Percentiles rank a stretch among this genome's conserved stretches.
Conservation (phyloP, 2,888 invertebrate genomes). For the Melanchra persicariae region DNA sequence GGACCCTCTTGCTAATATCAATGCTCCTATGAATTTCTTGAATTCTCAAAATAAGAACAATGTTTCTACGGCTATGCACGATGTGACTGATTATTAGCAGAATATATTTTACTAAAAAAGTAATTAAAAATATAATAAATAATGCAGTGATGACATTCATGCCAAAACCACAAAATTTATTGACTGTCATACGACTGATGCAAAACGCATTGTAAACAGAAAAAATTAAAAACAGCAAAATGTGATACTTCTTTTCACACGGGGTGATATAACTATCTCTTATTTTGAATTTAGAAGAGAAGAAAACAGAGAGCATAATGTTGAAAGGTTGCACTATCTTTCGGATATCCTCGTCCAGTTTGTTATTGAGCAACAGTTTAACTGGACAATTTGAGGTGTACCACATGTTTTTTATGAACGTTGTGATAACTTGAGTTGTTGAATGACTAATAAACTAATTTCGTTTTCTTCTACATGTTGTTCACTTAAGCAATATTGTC, state of each 20-base stretch:
- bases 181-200: too few species aligned
- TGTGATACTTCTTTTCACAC: constrained; percentile 15
- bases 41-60: constrained; percentile 15
- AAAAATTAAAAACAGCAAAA: not conserved
- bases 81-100: not conserved
- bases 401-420: not conserved
- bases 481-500: too few species aligned
- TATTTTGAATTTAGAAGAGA: constrained; percentile 24
- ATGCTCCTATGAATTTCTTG: constrained; percentile 23
- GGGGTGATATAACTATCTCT: not conserved
- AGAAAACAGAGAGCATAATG: not conserved
- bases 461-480: too few species aligned
- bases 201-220: too few species aligned
- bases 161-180: too few species aligned
- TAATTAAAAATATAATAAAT: not conserved
- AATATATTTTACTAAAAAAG: not conserved
- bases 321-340: constrained; percentile 18
- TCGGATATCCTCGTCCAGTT: constrained; percentile 6
- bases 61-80: not conserved
- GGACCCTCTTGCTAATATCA: not conserved
- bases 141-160: too few species aligned
- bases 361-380: not conserved
- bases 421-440: too few species aligned
- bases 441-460: too few species aligned
- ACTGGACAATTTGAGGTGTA: not conserved